Evolutionary conservation across 2,888 invertebrate species (phyloP).

Genomic region (Drosophila sordidula): DNA sequence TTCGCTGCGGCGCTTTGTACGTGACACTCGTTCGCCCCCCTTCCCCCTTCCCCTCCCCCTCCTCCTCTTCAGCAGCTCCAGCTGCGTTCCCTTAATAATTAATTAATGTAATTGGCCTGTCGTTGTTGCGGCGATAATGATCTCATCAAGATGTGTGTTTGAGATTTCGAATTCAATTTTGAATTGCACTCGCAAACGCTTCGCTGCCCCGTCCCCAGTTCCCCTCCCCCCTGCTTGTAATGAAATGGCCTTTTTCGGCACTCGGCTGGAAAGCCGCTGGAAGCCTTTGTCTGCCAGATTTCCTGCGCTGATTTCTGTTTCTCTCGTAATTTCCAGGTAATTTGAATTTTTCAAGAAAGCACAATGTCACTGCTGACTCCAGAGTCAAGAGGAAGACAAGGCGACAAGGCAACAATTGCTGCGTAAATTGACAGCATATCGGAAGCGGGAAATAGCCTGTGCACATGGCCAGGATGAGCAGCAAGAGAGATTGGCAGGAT

Average conservation of each 20-base stretch:
- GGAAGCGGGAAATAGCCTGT: no score
- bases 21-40: slow-evolving; percentile 66
- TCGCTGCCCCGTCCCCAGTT: background rate
- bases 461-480: no score
- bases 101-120: slow-evolving; percentile 85
- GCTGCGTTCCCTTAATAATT: slow-evolving; percentile 83
- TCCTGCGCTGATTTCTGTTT: slow-evolving; percentile 36
- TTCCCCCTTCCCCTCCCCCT: background rate
- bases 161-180: slow-evolving; percentile 78
- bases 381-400: background rate
- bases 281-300: slow-evolving; percentile 51
- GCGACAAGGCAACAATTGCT: background rate
- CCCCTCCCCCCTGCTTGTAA: slow-evolving; percentile 12
- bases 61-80: slow-evolving; percentile 22
- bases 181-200: slow-evolving; percentile 55
- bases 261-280: slow-evolving; percentile 27
- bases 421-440: background rate
- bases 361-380: no score
- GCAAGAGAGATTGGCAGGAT: no score
- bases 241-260: slow-evolving; percentile 53
- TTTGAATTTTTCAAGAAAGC: slow-evolving; percentile 25
- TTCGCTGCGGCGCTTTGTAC: slow-evolving; percentile 64
- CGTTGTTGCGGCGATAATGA: slow-evolving; percentile 84
- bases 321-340: slow-evolving; percentile 10
- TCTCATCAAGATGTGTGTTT: slow-evolving; percentile 80